These are phyloP conservation scores for Ophion slaviceki DNA, from an alignment of 2,888 invertebrate genomes.

Conservation along the genomic window DNA sequence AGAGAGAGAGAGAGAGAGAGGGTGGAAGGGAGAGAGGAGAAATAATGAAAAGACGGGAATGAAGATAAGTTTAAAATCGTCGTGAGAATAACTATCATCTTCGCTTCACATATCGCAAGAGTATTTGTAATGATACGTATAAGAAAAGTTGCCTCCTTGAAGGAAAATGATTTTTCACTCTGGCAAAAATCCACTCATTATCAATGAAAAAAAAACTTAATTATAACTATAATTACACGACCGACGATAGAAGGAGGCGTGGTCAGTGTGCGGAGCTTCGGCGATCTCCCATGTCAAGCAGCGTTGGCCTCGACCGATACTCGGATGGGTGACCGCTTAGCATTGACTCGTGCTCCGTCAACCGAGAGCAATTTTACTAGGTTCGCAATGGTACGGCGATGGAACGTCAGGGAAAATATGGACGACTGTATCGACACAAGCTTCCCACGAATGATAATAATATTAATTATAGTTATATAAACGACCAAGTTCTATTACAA, in stretches of 20 bases:
- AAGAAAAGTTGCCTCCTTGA: not conserved
- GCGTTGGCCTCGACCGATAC: no score
- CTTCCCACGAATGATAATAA: no score
- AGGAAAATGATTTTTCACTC: not conserved
- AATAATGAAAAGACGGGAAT: conserved; percentile 4
- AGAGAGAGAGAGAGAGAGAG: conserved; percentile 3
- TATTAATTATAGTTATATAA: no score
- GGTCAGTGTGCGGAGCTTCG: not conserved
- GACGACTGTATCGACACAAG: no score
- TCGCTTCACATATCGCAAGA: conserved; percentile 13
- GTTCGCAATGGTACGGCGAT: no score
- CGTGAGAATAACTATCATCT: conserved; percentile 39
- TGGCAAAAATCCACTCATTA: not conserved
- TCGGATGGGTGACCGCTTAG: no score
- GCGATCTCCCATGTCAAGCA: no score
- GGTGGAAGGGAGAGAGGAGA: conserved; percentile 18
- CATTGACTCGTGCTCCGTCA: no score
- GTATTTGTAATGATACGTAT: conserved; percentile 7
- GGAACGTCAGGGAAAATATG: no score
- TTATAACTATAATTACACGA: not conserved
- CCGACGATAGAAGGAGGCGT: no score
- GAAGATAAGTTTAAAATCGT: conserved; percentile 1
- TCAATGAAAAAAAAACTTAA: not conserved
- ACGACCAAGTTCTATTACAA: no score
- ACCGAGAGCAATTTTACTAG: no score